Evolutionary conservation across 2,888 invertebrate genomes (phyloP).

Genomic region (Pollenia griseotomentosa): DNA sequence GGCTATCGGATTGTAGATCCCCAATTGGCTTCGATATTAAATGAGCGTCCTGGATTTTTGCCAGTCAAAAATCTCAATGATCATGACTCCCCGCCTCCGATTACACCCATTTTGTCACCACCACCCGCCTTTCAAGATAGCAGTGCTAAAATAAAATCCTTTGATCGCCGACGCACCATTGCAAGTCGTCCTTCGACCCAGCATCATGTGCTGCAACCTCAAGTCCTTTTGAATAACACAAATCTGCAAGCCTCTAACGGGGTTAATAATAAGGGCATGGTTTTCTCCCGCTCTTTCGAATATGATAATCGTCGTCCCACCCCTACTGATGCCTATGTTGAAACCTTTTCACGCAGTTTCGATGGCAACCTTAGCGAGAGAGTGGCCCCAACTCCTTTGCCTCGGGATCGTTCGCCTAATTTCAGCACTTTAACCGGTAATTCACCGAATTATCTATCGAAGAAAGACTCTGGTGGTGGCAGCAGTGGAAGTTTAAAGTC

Average conservation of each 20-base stretch:
- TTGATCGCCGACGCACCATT: constrained; percentile 77
- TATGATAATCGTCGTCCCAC: constrained; percentile 82
- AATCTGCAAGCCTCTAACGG: constrained; percentile 75
- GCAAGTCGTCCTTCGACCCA: constrained; percentile 73
- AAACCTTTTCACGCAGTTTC: constrained; percentile 84
- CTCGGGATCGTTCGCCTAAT: constrained; percentile 82
- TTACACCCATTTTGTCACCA: constrained; percentile 89
- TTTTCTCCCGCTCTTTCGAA: constrained; percentile 84
- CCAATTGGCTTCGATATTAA: constrained; percentile 82
- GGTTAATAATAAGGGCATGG: constrained; percentile 81
- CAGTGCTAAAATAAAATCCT: constrained; percentile 79
- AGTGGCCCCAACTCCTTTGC: constrained; percentile 73
- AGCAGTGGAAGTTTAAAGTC: constrained; percentile 79
- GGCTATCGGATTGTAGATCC: constrained; percentile 83
- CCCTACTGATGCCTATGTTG: constrained; percentile 81
- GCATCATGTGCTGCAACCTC: constrained; percentile 64
- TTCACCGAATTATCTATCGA: constrained; percentile 83
- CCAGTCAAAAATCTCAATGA: constrained; percentile 82
- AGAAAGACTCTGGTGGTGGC: constrained; percentile 80
- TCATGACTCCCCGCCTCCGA: constrained; percentile 86
- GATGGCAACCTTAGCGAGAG: constrained; percentile 83
- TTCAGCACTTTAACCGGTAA: constrained; percentile 83
- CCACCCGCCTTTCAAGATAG: constrained; percentile 89
- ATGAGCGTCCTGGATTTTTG: constrained; percentile 83
- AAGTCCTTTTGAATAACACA: constrained; percentile 80